phyloP scores from a whole-genome alignment of 2,113 vertebrate species.

The Lampris incognitus region DNA sequence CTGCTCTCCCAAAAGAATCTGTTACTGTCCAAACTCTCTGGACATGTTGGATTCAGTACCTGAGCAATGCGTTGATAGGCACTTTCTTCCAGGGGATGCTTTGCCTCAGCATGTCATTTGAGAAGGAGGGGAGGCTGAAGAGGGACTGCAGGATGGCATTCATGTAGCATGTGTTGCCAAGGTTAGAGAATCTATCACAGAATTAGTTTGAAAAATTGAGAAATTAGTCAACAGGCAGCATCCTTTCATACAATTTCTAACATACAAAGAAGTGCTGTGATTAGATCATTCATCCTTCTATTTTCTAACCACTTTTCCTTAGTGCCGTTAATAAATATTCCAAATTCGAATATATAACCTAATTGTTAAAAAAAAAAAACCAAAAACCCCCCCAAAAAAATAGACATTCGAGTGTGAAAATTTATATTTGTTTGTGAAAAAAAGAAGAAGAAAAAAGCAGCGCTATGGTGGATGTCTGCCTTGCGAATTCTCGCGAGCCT shows the following conservation, averaged over 20 bases:
- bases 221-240: constrained; percentile 37
- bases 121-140: constrained; percentile 97
- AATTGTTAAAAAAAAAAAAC: no score
- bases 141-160: constrained; percentile 98
- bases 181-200: constrained; percentile 91
- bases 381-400: no score
- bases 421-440: no score
- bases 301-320: no score
- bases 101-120: constrained; percentile 94
- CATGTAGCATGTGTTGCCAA: constrained; percentile 99
- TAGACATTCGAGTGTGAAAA: no score
- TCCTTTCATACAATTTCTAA: not conserved
- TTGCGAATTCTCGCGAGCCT: no score
- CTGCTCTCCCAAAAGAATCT: not conserved
- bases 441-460: no score
- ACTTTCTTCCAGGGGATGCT: constrained; percentile 96
- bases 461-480: no score
- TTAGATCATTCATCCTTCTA: not conserved
- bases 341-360: no score
- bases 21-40: not conserved
- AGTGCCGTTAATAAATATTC: no score
- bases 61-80: constrained; percentile 93
- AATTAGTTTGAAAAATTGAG: not conserved
- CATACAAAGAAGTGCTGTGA: not conserved
- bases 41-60: constrained; percentile 75